Conservation (phyloP, 2,888 invertebrate genomes). For the Stenichneumon culpator region DNA sequence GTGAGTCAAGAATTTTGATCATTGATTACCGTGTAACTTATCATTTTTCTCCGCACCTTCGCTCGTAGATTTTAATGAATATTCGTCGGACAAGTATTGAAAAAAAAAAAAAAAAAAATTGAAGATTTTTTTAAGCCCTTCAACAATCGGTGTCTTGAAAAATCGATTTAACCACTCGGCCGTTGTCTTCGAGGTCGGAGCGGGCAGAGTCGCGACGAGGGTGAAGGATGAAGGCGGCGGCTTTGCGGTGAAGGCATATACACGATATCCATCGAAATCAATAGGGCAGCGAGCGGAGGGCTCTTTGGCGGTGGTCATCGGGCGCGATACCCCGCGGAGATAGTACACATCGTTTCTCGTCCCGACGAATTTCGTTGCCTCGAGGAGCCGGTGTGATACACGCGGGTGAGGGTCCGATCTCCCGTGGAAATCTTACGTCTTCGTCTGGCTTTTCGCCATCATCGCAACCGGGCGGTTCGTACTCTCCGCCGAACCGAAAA, state of each 20-base stretch:
- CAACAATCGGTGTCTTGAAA: conserved; percentile 6
- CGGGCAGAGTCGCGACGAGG: conserved; percentile 48
- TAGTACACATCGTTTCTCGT: conserved; percentile 57
- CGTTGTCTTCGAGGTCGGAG: conserved; percentile 19
- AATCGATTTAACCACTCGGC: neutral
- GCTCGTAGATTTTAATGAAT: no score
- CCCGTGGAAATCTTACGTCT: conserved; percentile 70
- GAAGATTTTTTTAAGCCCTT: no score
- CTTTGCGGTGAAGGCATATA: conserved; percentile 53
- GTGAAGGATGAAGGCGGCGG: conserved; percentile 34
- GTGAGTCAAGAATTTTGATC: conserved; percentile 60
- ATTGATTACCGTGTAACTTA: conserved; percentile 41
- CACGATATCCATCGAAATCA: conserved; percentile 70
- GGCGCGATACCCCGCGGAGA: conserved; percentile 67
- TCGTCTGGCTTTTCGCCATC: conserved; percentile 61
- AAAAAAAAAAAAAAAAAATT: no score
- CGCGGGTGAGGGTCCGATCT: conserved; percentile 58
- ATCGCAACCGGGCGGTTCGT: neutral
- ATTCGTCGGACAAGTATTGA: no score
- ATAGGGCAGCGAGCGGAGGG: conserved; percentile 60
- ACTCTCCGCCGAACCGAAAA: conserved; percentile 39
- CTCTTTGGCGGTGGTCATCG: conserved; percentile 72
- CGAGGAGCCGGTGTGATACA: conserved; percentile 56
- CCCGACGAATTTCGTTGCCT: conserved; percentile 57
- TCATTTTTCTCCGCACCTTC: no score